These are phyloP conservation scores for Pseudolaguvia tuberculata DNA, from an alignment of 2,113 vertebrate genomes.

Conservation along the genomic window DNA sequence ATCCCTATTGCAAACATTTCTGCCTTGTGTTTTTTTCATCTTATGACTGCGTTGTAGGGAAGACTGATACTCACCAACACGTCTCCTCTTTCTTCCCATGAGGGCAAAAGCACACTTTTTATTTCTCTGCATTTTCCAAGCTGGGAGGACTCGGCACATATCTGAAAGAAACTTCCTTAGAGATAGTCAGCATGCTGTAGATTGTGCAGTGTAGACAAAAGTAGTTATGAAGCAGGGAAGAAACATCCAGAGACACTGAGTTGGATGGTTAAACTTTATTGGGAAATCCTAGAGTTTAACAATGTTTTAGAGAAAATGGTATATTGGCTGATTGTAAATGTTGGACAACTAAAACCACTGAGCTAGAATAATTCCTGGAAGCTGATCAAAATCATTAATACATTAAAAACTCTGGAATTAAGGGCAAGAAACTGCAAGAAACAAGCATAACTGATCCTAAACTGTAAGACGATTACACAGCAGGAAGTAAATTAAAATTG, in stretches of 20 bases:
- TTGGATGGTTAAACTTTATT: background rate
- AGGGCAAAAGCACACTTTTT: background rate
- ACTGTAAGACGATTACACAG: background rate
- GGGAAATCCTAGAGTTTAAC: background rate
- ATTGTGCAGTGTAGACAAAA: background rate
- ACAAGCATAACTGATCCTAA: background rate
- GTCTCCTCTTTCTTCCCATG: background rate
- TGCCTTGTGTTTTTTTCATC: background rate
- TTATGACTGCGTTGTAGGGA: background rate
- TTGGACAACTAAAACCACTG: constrained; percentile 2
- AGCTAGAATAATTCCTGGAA: constrained; percentile 11
- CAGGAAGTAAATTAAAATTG: background rate
- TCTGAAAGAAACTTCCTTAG: background rate
- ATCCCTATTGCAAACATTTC: constrained; percentile 4
- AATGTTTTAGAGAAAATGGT: background rate
- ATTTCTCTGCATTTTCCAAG: background rate
- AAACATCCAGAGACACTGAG: background rate
- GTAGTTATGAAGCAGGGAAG: background rate
- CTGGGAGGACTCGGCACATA: background rate
- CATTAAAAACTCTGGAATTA: constrained; percentile 17
- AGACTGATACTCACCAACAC: background rate
- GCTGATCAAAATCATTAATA: constrained; percentile 5
- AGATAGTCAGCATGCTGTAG: background rate
- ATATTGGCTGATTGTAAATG: background rate
- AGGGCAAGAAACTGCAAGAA: constrained; percentile 2